phyloP scores from a whole-genome alignment of 1,140 invertebrate species.

The Pseudomyrmex sp. region DNA sequence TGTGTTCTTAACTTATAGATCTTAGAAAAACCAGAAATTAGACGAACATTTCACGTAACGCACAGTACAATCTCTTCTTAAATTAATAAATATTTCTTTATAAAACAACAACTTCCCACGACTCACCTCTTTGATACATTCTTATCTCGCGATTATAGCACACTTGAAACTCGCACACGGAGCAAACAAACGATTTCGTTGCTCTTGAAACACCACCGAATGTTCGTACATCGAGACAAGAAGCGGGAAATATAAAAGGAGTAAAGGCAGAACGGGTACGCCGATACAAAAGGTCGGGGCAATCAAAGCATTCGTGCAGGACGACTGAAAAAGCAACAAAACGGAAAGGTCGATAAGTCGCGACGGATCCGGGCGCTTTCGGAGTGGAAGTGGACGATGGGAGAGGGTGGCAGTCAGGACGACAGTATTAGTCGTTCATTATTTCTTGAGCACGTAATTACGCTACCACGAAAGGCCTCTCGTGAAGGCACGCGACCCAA shows the following conservation, averaged over 20 bases:
- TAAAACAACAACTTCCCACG: constrained; percentile 67
- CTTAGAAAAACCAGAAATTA: too few relatives aligned
- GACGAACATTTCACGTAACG: too few relatives aligned
- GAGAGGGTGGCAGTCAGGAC: constrained; percentile 54
- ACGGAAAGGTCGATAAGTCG: constrained; percentile 82
- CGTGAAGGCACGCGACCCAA: constrained; percentile 81
- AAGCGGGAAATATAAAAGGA: constrained; percentile 59
- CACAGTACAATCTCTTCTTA: background rate
- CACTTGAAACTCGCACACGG: constrained; percentile 12
- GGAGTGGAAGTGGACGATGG: background rate
- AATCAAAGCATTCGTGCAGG: constrained; percentile 74
- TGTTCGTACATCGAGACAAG: constrained; percentile 57
- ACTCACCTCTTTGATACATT: constrained; percentile 71
- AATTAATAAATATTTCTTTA: constrained; percentile 3
- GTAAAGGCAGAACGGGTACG: constrained; percentile 31
- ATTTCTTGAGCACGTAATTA: constrained; percentile 80
- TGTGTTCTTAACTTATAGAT: too few relatives aligned
- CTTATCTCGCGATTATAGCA: constrained; percentile 62
- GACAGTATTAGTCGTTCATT: constrained; percentile 83
- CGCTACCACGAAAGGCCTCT: constrained; percentile 75
- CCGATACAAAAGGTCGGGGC: constrained; percentile 50
- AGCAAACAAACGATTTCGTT: constrained; percentile 59
- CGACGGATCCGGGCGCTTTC: constrained; percentile 58
- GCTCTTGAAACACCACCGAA: constrained; percentile 57
- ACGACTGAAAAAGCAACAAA: constrained; percentile 76